Conservation (phyloP, 2,797 vertebrate species). For the Melanotaenia trifasciata region DNA sequence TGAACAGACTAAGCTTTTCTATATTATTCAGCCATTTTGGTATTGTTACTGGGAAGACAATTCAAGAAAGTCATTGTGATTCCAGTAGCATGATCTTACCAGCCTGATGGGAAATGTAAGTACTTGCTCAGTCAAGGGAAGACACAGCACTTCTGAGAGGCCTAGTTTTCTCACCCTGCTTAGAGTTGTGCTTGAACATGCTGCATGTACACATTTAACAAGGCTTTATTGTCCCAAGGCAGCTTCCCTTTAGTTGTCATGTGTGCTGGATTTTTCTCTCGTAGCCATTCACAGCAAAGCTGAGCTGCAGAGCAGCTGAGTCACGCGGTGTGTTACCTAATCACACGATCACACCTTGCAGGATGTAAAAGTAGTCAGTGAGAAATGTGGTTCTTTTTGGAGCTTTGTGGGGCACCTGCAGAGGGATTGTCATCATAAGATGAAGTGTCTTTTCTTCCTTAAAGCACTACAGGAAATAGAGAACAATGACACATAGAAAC, state of each 20-base stretch:
- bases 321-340: conserved; percentile 44
- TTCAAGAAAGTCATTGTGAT: conserved; percentile 17
- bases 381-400: conserved; percentile 38
- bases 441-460: conserved; percentile 7
- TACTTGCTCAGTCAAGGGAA: conserved; percentile 35
- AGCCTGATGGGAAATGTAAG: conserved; percentile 35
- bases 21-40: background rate
- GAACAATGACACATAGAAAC: background rate
- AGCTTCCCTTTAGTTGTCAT: conserved; percentile 23
- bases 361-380: conserved; percentile 37
- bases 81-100: conserved; percentile 25
- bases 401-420: conserved; percentile 18
- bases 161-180: conserved; percentile 31
- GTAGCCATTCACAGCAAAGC: conserved; percentile 23
- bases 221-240: conserved; percentile 39
- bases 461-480: background rate
- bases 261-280: conserved; percentile 28
- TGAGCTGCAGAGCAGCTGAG: conserved; percentile 36
- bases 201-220: conserved; percentile 46
- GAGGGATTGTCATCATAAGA: conserved; percentile 11
- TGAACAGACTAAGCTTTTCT: conserved; percentile 13
- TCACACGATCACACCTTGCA: conserved; percentile 32
- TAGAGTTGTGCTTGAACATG: conserved; percentile 31
- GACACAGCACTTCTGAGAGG: conserved; percentile 21
- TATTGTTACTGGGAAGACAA: conserved; percentile 9